A percentile compares a stretch with the other conserved stretches of the same genome.
Conservation (phyloP, 2,888 invertebrate genomes). For the Mycogona germanica region DNA sequence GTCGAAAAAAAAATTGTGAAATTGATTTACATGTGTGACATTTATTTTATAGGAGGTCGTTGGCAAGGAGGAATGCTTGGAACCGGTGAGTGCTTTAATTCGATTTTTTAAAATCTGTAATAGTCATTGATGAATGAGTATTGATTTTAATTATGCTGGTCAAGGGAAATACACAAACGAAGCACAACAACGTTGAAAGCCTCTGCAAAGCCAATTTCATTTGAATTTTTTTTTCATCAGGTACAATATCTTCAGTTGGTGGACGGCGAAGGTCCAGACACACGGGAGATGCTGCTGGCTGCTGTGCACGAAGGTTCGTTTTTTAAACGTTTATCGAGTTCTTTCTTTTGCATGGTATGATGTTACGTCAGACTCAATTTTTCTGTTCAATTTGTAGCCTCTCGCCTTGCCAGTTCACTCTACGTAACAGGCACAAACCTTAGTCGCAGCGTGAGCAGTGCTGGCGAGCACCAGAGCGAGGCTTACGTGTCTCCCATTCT, state of each 20-base stretch:
- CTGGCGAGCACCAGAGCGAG: slow-evolving; percentile 80
- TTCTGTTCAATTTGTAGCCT: slow-evolving; percentile 25
- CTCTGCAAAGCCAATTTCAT: background rate
- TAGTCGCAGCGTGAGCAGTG: slow-evolving; percentile 83
- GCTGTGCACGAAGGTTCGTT: slow-evolving; percentile 49
- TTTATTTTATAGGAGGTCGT: slow-evolving; percentile 25
- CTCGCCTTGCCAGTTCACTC: slow-evolving; percentile 31
- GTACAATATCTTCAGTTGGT: slow-evolving; percentile 60
- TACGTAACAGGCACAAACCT: slow-evolving; percentile 51
- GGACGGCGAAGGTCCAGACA: slow-evolving; percentile 37
- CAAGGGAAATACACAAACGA: too few relatives aligned
- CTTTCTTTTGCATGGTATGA: background rate
- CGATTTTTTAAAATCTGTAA: background rate
- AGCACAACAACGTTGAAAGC: background rate
- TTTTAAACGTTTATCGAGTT: background rate
- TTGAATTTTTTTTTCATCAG: slow-evolving; percentile 13
- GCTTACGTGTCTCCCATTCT: slow-evolving; percentile 73
- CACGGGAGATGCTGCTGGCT: slow-evolving; percentile 62
- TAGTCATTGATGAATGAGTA: too few relatives aligned
- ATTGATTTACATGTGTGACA: too few relatives aligned
- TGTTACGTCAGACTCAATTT: too few relatives aligned
- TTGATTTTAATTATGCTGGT: too few relatives aligned
- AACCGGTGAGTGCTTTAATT: slow-evolving; percentile 21
- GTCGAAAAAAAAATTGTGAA: too few relatives aligned
- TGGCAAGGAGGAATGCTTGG: slow-evolving; percentile 24